Evolutionary conservation across 2,797 vertebrate genomes (phyloP), one percentile per base, ranked within the genome.

Genomic region (Tragelaphus oryx): DNA sequence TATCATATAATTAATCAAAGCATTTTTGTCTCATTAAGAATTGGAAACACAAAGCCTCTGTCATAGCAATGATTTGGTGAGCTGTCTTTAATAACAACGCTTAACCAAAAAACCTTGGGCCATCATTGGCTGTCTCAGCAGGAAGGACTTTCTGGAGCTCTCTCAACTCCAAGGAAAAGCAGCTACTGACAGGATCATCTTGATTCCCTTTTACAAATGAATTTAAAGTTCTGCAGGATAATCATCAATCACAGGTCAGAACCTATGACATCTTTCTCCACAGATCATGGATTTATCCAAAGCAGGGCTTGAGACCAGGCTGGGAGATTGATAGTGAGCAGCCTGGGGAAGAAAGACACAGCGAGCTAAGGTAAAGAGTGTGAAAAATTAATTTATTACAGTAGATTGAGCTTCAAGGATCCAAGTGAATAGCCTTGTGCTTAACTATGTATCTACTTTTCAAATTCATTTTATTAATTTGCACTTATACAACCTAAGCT

Each of bases 1-100:
- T 84, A 82, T 65, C 57, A 62, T 82, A 50, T 91, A 97, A 97
- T 97, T 97, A 97, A 97, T 93, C 96, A 97, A 90, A 91, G 87
- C 80, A 84, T 96, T 97, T 97, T 95, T 79, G 12, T 94, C 37
- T 96, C 96, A 62, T 93, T 97, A 93, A 91, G 65, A 97, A 97
- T 52, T 41, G 50, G 82, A 96, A 87, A 82, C 95, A 17, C 33
- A 83, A 93, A 91, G 74, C 48, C 48, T 71, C 89, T 68, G n/a
- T n/a, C 96, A 91, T 83, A 90, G 41, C 89, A 94, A 62, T 92
- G 48, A 92, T 92, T 96, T 50, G 37, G 41, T 90, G 91, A 97
- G 80, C 55, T 57, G 30, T 78, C 48, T 92, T 76, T 68, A 91
- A 93, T 0, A 0, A 33, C 59, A 90, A 84, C 6, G 50, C 46